Base-by-base conservation (phyloP, 2,888 invertebrate genomes). In the Aplocera efformata region DNA sequence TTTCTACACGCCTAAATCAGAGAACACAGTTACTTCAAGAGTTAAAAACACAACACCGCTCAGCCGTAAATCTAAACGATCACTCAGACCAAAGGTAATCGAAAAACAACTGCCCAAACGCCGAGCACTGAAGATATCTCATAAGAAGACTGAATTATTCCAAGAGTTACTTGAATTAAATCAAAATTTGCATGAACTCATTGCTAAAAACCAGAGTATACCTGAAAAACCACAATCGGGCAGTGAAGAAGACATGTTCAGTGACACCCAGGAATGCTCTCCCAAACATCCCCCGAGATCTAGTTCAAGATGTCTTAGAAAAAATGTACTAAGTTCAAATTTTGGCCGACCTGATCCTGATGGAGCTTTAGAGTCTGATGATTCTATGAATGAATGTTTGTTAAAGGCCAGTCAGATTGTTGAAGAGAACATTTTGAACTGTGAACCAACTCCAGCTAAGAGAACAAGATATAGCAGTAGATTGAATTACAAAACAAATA, bases 301-400 rank as follows among this genome's bases (percentile, higher is more conserved):
- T 33, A 80, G 66, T 50, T 75, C 72, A 22, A 56, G 60, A 32
- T 84, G 84, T 53, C 53, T 86, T 31, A 67, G 86, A 50, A 79
- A 79, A 60, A 86, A 84, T 72, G 72, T 86, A 1, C 56, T 86
- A 10, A 86, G 84, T 58, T 83, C 84, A 9, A 83, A 83, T 50
- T 83, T 86, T 63, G 53, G 60, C 4, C 80, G 79, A 54, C 63
- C 74, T 3, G 88, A 88, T 17, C 48, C 62, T 0, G 88, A 88
- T 29, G 62, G 70, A 30, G 83, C 79, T 6, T 56, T 88, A 30
- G 88, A 88, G 59, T 88, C 86, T 6, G 89, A 89, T 51, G 88
- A 89, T 58, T 89, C 88, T 11, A 83, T 88, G 74, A 88, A 89
- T 67, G 89, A 89, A 56, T 85, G 78, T 55, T 64, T 89, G 23